Conservation (phyloP, 2,888 invertebrate species). For the Trissonchulus sp. region DNA sequence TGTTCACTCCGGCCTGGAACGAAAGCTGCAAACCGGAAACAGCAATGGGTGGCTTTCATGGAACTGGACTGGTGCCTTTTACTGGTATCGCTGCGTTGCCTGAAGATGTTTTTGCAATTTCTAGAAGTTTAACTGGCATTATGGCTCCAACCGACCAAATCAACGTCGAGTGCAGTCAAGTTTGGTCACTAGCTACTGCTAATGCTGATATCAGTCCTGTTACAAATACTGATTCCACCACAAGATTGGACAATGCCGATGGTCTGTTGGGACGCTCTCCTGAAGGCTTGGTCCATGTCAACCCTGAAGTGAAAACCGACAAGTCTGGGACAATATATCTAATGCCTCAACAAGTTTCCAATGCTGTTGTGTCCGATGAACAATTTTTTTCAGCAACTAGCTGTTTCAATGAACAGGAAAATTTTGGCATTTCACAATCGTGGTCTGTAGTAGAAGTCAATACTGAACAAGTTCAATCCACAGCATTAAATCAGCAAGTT, state of each 20-base stretch:
- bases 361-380: neutral
- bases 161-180: no score
- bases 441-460: no score
- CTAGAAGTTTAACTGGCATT: neutral
- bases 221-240: no score
- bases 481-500: no score
- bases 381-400: neutral
- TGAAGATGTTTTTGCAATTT: no score
- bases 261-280: neutral
- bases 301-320: neutral
- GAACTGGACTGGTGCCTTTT: neutral
- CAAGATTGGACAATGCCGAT: neutral
- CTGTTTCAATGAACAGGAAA: no score
- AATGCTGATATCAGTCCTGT: no score
- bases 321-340: neutral
- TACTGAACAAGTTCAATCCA: no score
- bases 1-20: conserved; percentile 1
- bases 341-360: neutral
- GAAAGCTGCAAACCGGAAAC: neutral
- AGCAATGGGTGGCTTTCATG: neutral
- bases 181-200: no score
- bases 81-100: no score
- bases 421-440: no score
- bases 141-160: neutral
- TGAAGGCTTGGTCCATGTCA: neutral